These are phyloP conservation scores for Caenorhabditis angaria DNA, from an alignment of 2,888 invertebrate species.

Conservation along the genomic window DNA sequence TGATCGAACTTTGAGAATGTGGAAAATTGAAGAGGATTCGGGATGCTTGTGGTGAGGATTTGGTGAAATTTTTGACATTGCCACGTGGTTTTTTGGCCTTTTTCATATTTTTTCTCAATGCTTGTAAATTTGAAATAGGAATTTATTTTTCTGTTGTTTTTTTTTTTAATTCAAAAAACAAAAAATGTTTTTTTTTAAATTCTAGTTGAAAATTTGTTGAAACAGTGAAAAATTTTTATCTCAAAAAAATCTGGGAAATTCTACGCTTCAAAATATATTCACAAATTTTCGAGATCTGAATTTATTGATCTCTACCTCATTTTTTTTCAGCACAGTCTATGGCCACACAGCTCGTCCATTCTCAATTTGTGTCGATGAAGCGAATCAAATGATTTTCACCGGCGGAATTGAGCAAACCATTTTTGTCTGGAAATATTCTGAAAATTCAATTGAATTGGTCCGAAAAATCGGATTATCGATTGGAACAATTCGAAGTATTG, in stretches of 20 bases:
- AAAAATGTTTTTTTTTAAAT: too few species aligned
- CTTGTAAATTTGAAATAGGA: too few species aligned
- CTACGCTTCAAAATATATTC: too few species aligned
- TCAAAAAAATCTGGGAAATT: too few species aligned
- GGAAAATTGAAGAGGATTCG: constrained; percentile 19
- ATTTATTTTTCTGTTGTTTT: too few species aligned
- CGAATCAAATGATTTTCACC: constrained; percentile 28
- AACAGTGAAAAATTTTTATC: too few species aligned
- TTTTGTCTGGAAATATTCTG: constrained; percentile 23
- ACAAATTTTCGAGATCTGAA: too few species aligned
- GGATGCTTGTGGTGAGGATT: background rate
- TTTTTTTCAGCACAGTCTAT: constrained; percentile 29
- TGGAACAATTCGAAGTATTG: constrained; percentile 32
- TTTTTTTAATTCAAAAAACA: background rate
- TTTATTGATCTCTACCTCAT: too few species aligned
- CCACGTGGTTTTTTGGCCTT: too few species aligned
- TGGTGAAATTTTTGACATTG: too few species aligned
- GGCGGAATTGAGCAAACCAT: constrained; percentile 46
- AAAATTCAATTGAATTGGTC: background rate
- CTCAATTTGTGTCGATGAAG: constrained; percentile 31
- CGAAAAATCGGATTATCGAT: constrained; percentile 18
- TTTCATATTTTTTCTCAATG: too few species aligned
- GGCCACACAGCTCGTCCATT: constrained; percentile 53
- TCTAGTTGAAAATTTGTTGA: too few species aligned
- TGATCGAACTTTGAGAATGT: constrained; percentile 49